Evolutionary conservation across 2,888 invertebrate genomes (phyloP), one percentile per base, ranked within the genome.

Genomic region (Caenorhabditis becei): DNA sequence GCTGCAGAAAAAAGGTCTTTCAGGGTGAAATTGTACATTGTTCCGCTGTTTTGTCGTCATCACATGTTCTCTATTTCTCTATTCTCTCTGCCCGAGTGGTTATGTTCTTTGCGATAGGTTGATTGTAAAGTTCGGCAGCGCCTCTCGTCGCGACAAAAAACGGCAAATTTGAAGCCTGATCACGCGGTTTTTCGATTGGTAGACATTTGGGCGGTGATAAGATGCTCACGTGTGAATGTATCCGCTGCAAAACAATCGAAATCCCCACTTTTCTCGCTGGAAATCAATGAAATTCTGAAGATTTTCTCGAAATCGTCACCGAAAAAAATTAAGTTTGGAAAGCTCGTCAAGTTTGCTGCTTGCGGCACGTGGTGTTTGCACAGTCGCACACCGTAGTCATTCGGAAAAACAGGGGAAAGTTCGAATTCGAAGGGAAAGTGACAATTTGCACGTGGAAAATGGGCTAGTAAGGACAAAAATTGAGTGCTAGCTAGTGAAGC

Each of bases 1-100:
- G 37, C 41, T 41, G 16, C 41, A 41, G 16, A 49, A 49, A 35
- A 35, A 58, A 37, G 32, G 51, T 11, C 24, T 18, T 26, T n/a
- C n/a, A 54, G 53, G 44, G 41, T 44, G 44, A 61, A 49, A 62
- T 23, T 63, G 74, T 65, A 74, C 74, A 58, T 74, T 74, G 58
- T 59, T 74, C 74, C 28, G 18, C 53, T 24, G 37, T 41, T 23
- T 41, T 54, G 14, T 54, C 54, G 54, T 54, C 54, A 54, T 54
- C 54, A 54, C 54, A 41, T 59, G 59, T 26, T 54, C 53, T 58
- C 32, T 65, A n/a, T 49, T 65, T 74, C 65, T 72, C 65, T 63
- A 35, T 35, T 72, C 62, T 59, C 74, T 56, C 23, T n/a, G 26
- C 28, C 47, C 24, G 18, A 32, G 14, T 35, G 20, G 20, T 24